These are phyloP conservation scores for Gobiocypris rarus DNA, from an alignment of 2,113 vertebrate genomes.

Conservation along the genomic window DNA sequence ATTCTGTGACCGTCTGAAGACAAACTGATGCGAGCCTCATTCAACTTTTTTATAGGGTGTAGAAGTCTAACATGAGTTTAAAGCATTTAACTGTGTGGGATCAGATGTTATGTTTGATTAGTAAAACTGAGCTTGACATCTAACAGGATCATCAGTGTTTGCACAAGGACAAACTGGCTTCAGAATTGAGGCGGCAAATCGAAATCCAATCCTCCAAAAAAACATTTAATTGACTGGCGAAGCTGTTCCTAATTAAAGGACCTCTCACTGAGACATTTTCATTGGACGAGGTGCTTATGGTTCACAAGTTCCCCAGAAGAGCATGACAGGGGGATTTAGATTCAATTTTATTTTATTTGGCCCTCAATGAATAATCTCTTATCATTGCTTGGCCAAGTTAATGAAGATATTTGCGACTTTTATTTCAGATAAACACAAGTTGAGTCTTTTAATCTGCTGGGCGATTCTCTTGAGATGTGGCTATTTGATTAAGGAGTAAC, in stretches of 20 bases:
- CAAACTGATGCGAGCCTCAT: background rate
- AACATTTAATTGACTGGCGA: constrained; percentile 30
- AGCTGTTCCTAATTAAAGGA: constrained; percentile 60
- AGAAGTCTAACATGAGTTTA: constrained; percentile 1
- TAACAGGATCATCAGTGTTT: constrained; percentile 20
- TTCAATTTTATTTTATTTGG: constrained; percentile 71
- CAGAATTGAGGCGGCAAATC: constrained; percentile 17
- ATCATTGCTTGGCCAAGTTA: constrained; percentile 65
- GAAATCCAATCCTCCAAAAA: constrained; percentile 9
- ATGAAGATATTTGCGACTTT: constrained; percentile 53
- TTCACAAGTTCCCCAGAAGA: constrained; percentile 59
- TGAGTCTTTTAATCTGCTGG: constrained; percentile 42
- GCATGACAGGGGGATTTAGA: constrained; percentile 55
- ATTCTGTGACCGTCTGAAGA: background rate
- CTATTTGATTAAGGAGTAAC: constrained; percentile 40
- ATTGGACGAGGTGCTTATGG: constrained; percentile 61
- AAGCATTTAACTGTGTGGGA: background rate
- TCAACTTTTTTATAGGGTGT: background rate
- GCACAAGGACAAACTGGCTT: constrained; percentile 14
- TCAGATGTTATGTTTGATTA: constrained; percentile 4
- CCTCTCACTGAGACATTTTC: constrained; percentile 62
- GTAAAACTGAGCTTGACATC: constrained; percentile 21
- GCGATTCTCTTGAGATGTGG: constrained; percentile 10
- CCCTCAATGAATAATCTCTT: constrained; percentile 52
- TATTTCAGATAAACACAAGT: constrained; percentile 46